Base-by-base conservation (phyloP, 2,888 invertebrate genomes). In the Lathronympha strigana region DNA sequence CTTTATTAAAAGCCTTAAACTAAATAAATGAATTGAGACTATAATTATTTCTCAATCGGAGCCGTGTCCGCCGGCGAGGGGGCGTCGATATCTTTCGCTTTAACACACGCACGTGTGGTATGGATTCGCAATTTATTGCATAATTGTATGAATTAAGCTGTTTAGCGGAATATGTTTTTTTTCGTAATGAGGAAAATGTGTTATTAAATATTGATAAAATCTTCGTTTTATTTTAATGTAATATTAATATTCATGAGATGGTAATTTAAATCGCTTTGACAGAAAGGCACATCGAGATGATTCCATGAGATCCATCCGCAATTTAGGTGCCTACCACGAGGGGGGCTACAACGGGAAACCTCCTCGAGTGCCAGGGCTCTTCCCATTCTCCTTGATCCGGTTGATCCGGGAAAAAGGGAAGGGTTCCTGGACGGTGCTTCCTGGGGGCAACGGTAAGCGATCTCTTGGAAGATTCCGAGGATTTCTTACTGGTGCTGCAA, bases 81-180 rank as follows among this genome's bases (percentile, higher is more conserved):
- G 63, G 53, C 53, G 62, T 47, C 17, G 28, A 49, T 49, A 47
- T 50, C 21, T 28, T 45, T n/a, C 19, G 69, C 75, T 78, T 82
- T 81, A 79, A 77, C 70, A n/a, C 76, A 81, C 79, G 75, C 77
- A 79, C 82, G 79, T 82, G 80, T 77, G 82, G 81, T 80, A 78
- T 77, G 77, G 75, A 71, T 72, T 73, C 72, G 71, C 72, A 69
- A 73, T 73, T 73, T 72, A 73, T 73, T 72, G 72, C 76, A 74
- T 76, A 58, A 64, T 64, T 64, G 47, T 58, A 64, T 58, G 43
- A 33, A 64, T 64, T 58, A 58, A 64, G 63, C 51, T 50, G 57
- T 58, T 58, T 58, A 64, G 51, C 25, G 55, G 36, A 43, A 49
- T 40, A 40, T 45, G 31, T 45, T 53, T 43, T 53, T 11, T n/a